Percentiles rank a stretch among this genome's conserved stretches.
These are phyloP conservation scores for Cynocephalus volans DNA, from an alignment of 2,113 vertebrate species.

Conservation along the genomic window DNA sequence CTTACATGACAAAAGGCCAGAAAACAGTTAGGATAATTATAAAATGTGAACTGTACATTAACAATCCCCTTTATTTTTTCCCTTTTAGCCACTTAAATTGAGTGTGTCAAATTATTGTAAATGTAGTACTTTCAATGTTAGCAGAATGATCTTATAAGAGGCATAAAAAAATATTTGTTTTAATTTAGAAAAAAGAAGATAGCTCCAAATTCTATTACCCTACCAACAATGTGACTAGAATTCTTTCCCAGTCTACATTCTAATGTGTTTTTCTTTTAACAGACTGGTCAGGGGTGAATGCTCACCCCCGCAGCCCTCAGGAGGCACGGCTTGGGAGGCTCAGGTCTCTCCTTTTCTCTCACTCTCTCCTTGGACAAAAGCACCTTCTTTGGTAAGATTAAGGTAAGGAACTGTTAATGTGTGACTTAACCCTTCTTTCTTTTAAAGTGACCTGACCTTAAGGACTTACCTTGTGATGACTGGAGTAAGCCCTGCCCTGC, in stretches of 20 bases:
- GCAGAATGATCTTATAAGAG: constrained; percentile 37
- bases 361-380: neutral
- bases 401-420: neutral
- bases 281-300: neutral
- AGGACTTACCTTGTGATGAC: neutral
- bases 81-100: constrained; percentile 55
- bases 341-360: neutral
- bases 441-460: neutral
- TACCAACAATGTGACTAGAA: neutral
- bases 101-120: constrained; percentile 62
- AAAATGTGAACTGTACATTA: constrained; percentile 51
- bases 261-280: neutral
- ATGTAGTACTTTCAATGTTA: constrained; percentile 32
- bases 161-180: constrained; percentile 30
- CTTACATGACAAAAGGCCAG: constrained; percentile 50
- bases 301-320: neutral
- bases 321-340: neutral
- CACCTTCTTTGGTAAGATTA: neutral
- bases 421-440: neutral
- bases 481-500: neutral
- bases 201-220: neutral
- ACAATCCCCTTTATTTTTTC: constrained; percentile 50
- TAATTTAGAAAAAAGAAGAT: neutral
- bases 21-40: constrained; percentile 54
- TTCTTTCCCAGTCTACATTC: neutral